Percentiles rank a stretch among this genome's conserved stretches.
These are phyloP conservation scores for Solea solea DNA, from an alignment of 2,113 vertebrate genomes.

Conservation along the genomic window DNA sequence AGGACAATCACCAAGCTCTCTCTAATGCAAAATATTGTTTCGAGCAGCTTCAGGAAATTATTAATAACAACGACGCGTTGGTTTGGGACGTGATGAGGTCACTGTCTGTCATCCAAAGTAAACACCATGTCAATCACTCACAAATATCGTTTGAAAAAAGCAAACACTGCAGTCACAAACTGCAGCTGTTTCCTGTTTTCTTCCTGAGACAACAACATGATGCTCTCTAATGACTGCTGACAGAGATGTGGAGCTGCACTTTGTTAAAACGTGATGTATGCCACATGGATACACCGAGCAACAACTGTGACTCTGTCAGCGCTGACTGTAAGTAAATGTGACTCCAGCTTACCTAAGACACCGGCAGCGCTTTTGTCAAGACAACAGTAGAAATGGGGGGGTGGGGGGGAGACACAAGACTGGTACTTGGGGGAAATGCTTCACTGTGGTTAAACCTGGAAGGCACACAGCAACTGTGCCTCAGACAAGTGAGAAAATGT, in stretches of 20 bases:
- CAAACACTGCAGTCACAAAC: neutral
- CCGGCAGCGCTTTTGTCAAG: neutral
- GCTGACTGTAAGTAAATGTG: neutral
- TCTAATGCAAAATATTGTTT: too few relatives aligned
- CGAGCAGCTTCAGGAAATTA: too few relatives aligned
- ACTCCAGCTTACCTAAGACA: slow-evolving; percentile 12
- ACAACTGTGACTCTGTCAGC: slow-evolving; percentile 29
- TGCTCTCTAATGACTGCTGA: slow-evolving; percentile 13
- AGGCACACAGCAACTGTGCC: neutral
- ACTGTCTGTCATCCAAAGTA: too few relatives aligned
- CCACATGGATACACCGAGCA: neutral
- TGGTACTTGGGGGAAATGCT: neutral
- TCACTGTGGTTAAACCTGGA: neutral
- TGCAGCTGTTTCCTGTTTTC: neutral
- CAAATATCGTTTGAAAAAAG: too few relatives aligned
- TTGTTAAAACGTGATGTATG: slow-evolving; percentile 16
- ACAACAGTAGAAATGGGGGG: slow-evolving; percentile 12
- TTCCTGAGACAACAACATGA: neutral
- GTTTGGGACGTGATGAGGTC: too few relatives aligned
- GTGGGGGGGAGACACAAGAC: too few relatives aligned
- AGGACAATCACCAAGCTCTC: too few relatives aligned
- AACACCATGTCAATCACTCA: too few relatives aligned
- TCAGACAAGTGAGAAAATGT: neutral
- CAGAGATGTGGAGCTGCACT: neutral
- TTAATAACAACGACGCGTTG: too few relatives aligned